Evolutionary conservation across 2,888 invertebrate species (phyloP).

Genomic region (Ophion slaviceki): DNA sequence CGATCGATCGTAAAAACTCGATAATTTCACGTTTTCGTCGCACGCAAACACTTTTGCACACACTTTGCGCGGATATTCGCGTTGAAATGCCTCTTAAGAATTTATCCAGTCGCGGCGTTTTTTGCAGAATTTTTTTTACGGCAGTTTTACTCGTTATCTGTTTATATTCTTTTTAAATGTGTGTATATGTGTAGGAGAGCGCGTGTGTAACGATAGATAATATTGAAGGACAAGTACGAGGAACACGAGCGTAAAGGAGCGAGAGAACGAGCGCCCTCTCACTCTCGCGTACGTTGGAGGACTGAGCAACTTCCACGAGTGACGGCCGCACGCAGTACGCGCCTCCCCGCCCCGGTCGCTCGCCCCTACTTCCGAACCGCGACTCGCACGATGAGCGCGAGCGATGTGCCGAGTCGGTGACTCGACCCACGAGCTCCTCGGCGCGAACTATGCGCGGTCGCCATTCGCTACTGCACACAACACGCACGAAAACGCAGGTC

Average conservation of each 20-base stretch:
- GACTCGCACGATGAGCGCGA: constrained; percentile 27
- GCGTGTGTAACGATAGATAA: not conserved
- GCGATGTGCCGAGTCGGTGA: constrained; percentile 66
- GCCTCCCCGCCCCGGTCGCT: constrained; percentile 19
- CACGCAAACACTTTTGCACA: not conserved
- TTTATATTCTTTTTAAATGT: not conserved
- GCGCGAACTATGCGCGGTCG: constrained; percentile 43
- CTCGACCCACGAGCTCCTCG: constrained; percentile 66
- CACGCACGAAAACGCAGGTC: constrained; percentile 16
- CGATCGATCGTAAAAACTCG: not conserved
- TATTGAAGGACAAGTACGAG: constrained; percentile 17
- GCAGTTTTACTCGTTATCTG: not conserved
- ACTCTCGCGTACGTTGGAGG: constrained; percentile 76
- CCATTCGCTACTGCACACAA: constrained; percentile 29
- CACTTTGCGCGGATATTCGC: not conserved
- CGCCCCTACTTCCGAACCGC: not conserved
- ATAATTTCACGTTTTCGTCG: not conserved
- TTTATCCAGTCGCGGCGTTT: not conserved
- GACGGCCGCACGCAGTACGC: constrained; percentile 58
- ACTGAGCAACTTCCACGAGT: constrained; percentile 73
- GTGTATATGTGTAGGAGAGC: not conserved
- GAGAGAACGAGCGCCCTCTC: constrained; percentile 68
- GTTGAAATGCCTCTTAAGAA: not conserved
- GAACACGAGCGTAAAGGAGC: constrained; percentile 19
- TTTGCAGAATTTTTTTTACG: not conserved